A percentile compares a stretch with the other conserved stretches of the same genome.
Evolutionary conservation across 2,888 invertebrate species (phyloP).

Genomic region (Agrotis puta): DNA sequence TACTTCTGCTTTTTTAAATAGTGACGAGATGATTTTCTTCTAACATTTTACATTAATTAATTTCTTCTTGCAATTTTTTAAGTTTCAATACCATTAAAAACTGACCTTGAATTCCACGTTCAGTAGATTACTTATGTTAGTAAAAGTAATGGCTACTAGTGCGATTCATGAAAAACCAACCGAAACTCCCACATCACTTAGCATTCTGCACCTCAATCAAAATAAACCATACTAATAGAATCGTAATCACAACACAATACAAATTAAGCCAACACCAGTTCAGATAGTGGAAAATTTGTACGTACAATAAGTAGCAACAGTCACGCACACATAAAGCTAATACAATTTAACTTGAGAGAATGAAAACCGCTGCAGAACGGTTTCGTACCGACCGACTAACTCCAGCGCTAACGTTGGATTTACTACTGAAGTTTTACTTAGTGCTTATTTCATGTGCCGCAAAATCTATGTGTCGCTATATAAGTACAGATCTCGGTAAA

Average conservation of each 20-base stretch:
- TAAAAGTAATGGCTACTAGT: too few relatives aligned
- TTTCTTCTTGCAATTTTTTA: not conserved
- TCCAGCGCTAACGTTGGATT: slow-evolving; percentile 61
- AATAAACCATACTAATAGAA: slow-evolving; percentile 46
- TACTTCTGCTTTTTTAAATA: not conserved
- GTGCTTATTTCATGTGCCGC: slow-evolving; percentile 59
- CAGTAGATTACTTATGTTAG: too few relatives aligned
- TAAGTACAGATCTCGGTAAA: slow-evolving; percentile 37
- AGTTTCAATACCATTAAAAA: not conserved
- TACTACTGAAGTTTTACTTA: slow-evolving; percentile 65
- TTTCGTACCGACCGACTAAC: slow-evolving; percentile 60
- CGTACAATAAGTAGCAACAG: slow-evolving; percentile 62
- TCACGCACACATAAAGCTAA: slow-evolving; percentile 70
- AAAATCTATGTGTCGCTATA: slow-evolving; percentile 38
- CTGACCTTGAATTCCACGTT: too few relatives aligned
- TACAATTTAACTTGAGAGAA: slow-evolving; percentile 74
- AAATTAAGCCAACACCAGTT: slow-evolving; percentile 64
- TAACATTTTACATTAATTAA: too few relatives aligned
- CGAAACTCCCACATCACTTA: not conserved
- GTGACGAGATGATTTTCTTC: too few relatives aligned
- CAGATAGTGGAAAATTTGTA: slow-evolving; percentile 57
- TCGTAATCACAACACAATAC: slow-evolving; percentile 57
- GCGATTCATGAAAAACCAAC: not conserved
- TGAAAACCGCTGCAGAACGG: slow-evolving; percentile 60
- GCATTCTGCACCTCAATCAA: slow-evolving; percentile 11